Base-by-base conservation (phyloP, 2,797 vertebrate species). In the Botia kubotai region DNA sequence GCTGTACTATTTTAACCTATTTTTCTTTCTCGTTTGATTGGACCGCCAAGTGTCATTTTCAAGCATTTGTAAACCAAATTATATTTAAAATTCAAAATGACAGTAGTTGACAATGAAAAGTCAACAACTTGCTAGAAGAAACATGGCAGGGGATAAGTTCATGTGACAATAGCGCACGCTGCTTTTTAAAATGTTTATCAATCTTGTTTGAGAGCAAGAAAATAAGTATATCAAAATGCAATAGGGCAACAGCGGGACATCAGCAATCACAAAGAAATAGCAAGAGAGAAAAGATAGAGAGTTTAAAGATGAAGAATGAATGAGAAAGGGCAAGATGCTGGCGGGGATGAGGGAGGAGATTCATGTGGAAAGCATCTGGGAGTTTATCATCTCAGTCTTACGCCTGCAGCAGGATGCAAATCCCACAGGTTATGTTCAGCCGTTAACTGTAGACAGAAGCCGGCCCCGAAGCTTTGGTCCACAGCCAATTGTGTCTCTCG, bases 361-460 rank as follows among this genome's bases (percentile, higher is more conserved):
- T 65, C 23, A 43, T 65, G 60, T 65, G 33, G 52, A 73, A 48
- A 72, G 60, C 50, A 80, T 73, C 70, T 80, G 50, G 62, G 71
- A 73, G 71, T 73, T 80, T 66, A 48, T 74, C 33, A 57, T 80
- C 36, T 66, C 33, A 43, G 36, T 33, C 48, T 72, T 29, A 72
- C 2, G 46, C 57, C 57, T 71, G 6, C 19, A 73, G 78, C 21
- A 2, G 3, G 14, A 17, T 33, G 65, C 19, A 12, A 21, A 13
- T 74, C 62, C 78, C 70, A 73, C 62, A 57, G 78, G 71, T 80
- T 36, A 43, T 73, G 70, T 73, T 19, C 78, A 73, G 62, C 70
- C 33, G 52, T 17, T 73, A 73, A 80, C 78, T 73, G 52, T 58
- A 73, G 78, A 80, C 62, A 46, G 78, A 67, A 66, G 62, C 21